phyloP scores from a whole-genome alignment of 2,888 invertebrate genomes.

The Bimastos eiseni region DNA sequence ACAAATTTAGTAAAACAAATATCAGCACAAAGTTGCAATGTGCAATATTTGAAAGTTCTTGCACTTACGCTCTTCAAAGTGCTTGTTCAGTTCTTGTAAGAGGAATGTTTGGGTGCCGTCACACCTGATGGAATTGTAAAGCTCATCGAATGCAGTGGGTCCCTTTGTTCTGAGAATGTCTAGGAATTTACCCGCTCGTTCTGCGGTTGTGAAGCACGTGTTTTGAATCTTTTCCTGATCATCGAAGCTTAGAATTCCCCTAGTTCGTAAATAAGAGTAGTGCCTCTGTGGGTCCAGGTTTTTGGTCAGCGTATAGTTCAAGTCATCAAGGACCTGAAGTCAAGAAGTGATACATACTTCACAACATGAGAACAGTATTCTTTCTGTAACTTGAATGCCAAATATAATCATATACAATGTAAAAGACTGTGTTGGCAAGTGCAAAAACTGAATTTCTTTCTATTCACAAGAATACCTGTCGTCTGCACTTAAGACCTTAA shows the following conservation, averaged over 20 bases:
- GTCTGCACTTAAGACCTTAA: not conserved
- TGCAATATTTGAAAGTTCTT: not conserved
- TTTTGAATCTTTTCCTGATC: slow-evolving; percentile 7
- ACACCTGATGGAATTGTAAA: not conserved
- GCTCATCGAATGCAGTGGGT: slow-evolving; percentile 2
- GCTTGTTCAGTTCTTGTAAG: not conserved
- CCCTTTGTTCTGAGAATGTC: not conserved
- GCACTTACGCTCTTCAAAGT: not conserved
- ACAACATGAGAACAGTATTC: not conserved
- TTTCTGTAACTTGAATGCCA: not conserved
- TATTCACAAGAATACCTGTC: not conserved
- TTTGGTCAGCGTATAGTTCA: not conserved
- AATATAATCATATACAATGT: not conserved
- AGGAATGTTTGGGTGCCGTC: slow-evolving; percentile 22
- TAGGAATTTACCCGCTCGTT: slow-evolving; percentile 19
- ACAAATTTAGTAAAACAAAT: too few relatives aligned
- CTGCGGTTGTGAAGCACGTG: not conserved
- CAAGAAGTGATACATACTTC: not conserved
- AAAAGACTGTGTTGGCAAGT: not conserved
- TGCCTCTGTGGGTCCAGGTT: not conserved
- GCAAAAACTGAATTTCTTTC: not conserved
- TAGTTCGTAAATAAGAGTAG: not conserved
- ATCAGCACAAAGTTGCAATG: not conserved
- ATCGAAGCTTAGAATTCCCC: not conserved
- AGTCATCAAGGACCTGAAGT: not conserved